Percentiles rank a stretch among this genome's conserved stretches.
Conservation (phyloP, 37 sponge, comb jelly and placozoan species). For the Haliclona indistincta region DNA sequence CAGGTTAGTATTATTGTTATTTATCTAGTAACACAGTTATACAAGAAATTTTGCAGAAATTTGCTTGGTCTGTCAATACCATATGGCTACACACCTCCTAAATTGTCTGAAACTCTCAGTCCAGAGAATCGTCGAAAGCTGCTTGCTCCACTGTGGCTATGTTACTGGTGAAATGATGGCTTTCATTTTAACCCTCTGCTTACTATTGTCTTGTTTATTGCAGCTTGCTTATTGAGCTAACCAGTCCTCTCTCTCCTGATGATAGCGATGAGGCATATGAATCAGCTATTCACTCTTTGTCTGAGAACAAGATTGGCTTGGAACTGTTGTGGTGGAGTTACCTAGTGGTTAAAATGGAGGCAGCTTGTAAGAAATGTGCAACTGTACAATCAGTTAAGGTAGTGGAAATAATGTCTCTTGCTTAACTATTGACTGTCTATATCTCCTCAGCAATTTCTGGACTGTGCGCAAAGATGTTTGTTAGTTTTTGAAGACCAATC, state of each 20-base stretch:
- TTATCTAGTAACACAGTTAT: background rate
- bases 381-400: no score
- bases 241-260: background rate
- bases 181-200: background rate
- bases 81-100: slow-evolving; percentile 14
- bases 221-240: slow-evolving; percentile 47
- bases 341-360: slow-evolving; percentile 10
- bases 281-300: slow-evolving; percentile 37
- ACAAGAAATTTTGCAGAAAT: slow-evolving; percentile 17
- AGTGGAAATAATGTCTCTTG: background rate
- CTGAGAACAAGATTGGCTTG: background rate
- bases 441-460: background rate
- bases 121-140: background rate
- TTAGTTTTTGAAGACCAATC: slow-evolving; percentile 15
- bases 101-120: slow-evolving; percentile 12
- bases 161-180: slow-evolving; percentile 37
- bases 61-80: slow-evolving; percentile 44
- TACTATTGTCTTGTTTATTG: background rate
- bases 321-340: slow-evolving; percentile 40
- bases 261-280: slow-evolving; percentile 44
- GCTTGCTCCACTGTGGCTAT: slow-evolving; percentile 32
- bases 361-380: background rate
- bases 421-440: no score
- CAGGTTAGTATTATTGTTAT: background rate
- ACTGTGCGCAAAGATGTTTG: slow-evolving; percentile 42